Evolutionary conservation across 2,113 vertebrate genomes (phyloP), one percentile per base, ranked within the genome.

Genomic region (Cyanoderma ruficeps): DNA sequence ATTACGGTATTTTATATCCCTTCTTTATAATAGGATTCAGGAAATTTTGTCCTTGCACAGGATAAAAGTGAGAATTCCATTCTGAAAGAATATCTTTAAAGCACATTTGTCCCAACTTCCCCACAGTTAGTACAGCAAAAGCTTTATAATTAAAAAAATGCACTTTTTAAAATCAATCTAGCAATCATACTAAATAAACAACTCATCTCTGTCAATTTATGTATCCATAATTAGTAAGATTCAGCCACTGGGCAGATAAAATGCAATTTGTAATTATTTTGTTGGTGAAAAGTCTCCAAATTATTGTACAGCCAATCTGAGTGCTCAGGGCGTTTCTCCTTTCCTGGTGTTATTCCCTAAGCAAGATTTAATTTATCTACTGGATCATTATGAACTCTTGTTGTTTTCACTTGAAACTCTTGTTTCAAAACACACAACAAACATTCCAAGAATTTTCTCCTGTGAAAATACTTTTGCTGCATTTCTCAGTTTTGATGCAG

Each of bases 211-310:
- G 15, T 59, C 53, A 46, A 52, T 83, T 60, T 67, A 47, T 56
- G 19, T 37, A 72, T 44, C 37, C 31, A 15, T 75, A 84, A 61
- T 87, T 83, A 89, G 31, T 35, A 75, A 63, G 55, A 78, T 84
- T 91, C 33, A 63, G 35, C 41, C 49, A 70, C 69, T 57, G 71
- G 60, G 67, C 31, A 77, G 72, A 50, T 82, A 75, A 37, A 81
- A 47, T 39, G 20, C 25, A 89, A 60, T 79, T 84, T 78, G 46
- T 78, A 81, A 75, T 91, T 74, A 93, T 82, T 95, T 93, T 65
- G 56, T 57, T 76, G 35, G 31, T 78, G 69, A 87, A 81, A 91
- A 89, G 31, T 16, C 35, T 90, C n/a, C 52, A 84, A 75, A 86
- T 90, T 78, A 84, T 27, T 79, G 37, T 42, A 6, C 24, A 49